phyloP scores from a whole-genome alignment of 1,140 invertebrate species.

The Cyphomyrmex costatus region DNA sequence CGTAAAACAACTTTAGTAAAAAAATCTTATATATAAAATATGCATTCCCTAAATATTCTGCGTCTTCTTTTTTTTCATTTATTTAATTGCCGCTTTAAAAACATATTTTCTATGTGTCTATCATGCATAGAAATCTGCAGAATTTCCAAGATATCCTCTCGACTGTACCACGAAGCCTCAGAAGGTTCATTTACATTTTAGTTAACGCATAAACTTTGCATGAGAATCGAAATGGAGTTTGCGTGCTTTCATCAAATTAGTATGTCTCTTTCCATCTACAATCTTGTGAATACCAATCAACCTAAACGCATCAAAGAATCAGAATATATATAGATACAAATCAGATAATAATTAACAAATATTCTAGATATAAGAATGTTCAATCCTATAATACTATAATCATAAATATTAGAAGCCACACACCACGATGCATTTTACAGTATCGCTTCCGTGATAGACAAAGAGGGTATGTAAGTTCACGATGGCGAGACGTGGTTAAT shows the following conservation, averaged over 20 bases:
- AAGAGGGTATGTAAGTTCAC: background rate
- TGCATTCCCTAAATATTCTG: background rate
- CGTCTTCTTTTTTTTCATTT: background rate
- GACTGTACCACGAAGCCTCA: conserved; percentile 41
- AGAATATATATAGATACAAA: background rate
- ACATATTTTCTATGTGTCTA: conserved; percentile 31
- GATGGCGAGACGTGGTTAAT: background rate
- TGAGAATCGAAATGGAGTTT: conserved; percentile 61
- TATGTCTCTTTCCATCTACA: conserved; percentile 40
- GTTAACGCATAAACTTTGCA: conserved; percentile 65
- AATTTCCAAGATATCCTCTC: conserved; percentile 56
- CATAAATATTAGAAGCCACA: background rate
- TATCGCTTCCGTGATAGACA: background rate
- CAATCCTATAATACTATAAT: background rate
- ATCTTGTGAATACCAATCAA: conserved; percentile 47
- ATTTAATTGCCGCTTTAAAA: conserved; percentile 42
- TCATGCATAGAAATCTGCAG: conserved; percentile 44
- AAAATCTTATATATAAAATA: background rate
- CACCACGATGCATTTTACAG: background rate
- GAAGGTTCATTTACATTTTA: conserved; percentile 64
- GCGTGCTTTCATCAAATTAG: conserved; percentile 48
- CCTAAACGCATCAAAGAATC: conserved; percentile 11
- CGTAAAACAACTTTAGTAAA: background rate
- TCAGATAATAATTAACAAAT: conserved; percentile 36
- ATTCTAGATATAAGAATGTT: too few species aligned